These are phyloP conservation scores for Acronicta alni DNA, from an alignment of 2,888 invertebrate genomes.

Conservation along the genomic window DNA sequence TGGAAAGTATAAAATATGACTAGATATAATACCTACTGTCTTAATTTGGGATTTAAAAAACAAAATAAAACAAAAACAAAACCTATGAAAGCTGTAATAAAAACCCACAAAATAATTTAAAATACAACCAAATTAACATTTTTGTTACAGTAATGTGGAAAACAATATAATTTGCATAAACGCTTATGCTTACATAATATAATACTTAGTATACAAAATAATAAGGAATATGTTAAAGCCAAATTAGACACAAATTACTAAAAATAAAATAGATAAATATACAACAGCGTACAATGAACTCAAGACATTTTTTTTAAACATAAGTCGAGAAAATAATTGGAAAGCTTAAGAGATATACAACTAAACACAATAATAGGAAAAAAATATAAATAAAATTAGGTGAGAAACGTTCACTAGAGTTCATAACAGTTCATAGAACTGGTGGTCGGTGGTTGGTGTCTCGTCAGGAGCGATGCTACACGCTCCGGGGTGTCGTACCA, in stretches of 20 bases:
- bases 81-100: conserved; percentile 68
- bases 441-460: conserved; percentile 67
- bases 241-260: conserved; percentile 48
- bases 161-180: conserved; percentile 49
- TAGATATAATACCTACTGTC: conserved; percentile 4
- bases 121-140: conserved; percentile 58
- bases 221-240: conserved; percentile 45
- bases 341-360: conserved; percentile 48
- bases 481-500: conserved; percentile 98
- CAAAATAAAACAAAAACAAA: conserved; percentile 71
- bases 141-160: conserved; percentile 43
- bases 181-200: conserved; percentile 52
- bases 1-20: background rate
- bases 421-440: conserved; percentile 71
- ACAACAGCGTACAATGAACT: conserved; percentile 49
- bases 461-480: conserved; percentile 82
- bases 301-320: conserved; percentile 39
- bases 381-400: conserved; percentile 41
- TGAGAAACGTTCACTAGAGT: conserved; percentile 73
- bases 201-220: conserved; percentile 51
- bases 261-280: conserved; percentile 38
- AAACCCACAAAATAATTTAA: conserved; percentile 56
- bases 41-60: conserved; percentile 11
- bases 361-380: conserved; percentile 46
- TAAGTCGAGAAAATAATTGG: conserved; percentile 46